These are phyloP conservation scores for Brassicogethes aeneus DNA, from an alignment of 2,888 invertebrate species.

Conservation along the genomic window DNA sequence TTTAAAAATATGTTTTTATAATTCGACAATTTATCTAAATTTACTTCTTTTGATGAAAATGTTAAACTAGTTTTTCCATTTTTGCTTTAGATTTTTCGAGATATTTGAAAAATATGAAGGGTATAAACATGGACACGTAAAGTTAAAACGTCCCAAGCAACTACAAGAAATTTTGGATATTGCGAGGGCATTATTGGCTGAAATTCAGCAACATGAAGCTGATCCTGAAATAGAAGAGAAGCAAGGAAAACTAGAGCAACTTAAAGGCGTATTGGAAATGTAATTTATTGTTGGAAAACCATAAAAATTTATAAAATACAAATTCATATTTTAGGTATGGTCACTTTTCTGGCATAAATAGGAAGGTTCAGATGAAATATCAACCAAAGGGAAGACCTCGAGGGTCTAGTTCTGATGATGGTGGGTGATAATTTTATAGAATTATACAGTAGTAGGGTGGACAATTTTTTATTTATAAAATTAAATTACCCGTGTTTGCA, in stretches of 20 bases:
- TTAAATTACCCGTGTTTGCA: too few relatives aligned
- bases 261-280: slow-evolving; percentile 99
- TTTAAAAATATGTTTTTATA: too few relatives aligned
- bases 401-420: slow-evolving; percentile 89
- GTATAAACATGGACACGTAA: slow-evolving; percentile 90
- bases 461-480: too few relatives aligned
- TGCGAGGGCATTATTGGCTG: slow-evolving; percentile 78
- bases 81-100: slow-evolving; percentile 77
- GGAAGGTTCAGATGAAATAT: slow-evolving; percentile 99
- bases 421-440: slow-evolving; percentile 53
- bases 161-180: slow-evolving; percentile 97
- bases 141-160: slow-evolving; percentile 94
- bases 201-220: slow-evolving; percentile 79
- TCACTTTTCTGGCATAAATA: slow-evolving; percentile 98
- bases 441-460: too few relatives aligned
- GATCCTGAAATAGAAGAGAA: slow-evolving; percentile 95
- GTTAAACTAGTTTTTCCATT: slow-evolving; percentile 11
- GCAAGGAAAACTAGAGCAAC: slow-evolving; percentile 91
- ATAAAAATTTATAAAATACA: background rate
- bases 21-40: too few relatives aligned
- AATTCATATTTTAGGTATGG: slow-evolving; percentile 67
- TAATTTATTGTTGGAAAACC: slow-evolving; percentile 41
- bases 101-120: slow-evolving; percentile 97
- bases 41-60: background rate
- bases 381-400: slow-evolving; percentile 89